Conservation (phyloP, 2,113 vertebrate genomes). For the Indicator indicator region DNA sequence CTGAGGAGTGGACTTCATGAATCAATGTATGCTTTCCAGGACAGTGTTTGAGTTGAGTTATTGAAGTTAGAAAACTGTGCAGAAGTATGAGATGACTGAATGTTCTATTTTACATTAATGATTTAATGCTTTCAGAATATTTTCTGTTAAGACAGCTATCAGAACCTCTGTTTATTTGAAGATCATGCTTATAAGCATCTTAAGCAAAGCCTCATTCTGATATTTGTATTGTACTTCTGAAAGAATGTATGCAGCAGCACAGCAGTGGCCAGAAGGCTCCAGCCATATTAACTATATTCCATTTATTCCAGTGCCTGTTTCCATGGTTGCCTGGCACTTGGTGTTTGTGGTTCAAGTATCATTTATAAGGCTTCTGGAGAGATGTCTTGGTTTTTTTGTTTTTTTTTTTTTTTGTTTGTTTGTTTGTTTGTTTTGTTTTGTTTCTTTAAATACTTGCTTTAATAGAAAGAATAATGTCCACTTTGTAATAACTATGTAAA, state of each 20-base stretch:
- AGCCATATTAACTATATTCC: not conserved
- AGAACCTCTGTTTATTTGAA: not conserved
- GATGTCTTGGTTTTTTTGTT: not conserved
- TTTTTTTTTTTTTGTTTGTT: no score
- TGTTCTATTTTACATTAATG: not conserved
- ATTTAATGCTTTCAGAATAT: not conserved
- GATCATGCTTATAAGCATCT: not conserved
- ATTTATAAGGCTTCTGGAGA: not conserved
- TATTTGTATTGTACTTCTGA: not conserved
- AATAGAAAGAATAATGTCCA: not conserved
- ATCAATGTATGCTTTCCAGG: not conserved
- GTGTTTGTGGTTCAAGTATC: not conserved
- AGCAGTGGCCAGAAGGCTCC: not conserved
- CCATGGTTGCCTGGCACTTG: not conserved
- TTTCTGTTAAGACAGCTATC: not conserved
- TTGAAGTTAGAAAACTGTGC: not conserved
- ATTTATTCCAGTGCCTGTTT: not conserved
- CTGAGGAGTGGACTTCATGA: not conserved
- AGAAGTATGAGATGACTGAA: not conserved
- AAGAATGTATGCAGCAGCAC: not conserved
- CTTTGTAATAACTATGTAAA: not conserved
- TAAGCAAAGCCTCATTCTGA: not conserved
- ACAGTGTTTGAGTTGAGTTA: not conserved
- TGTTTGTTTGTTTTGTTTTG: not conserved
- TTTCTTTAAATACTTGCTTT: not conserved